Conservation (phyloP, 2,888 invertebrate species). For the Rapana venosa region DNA sequence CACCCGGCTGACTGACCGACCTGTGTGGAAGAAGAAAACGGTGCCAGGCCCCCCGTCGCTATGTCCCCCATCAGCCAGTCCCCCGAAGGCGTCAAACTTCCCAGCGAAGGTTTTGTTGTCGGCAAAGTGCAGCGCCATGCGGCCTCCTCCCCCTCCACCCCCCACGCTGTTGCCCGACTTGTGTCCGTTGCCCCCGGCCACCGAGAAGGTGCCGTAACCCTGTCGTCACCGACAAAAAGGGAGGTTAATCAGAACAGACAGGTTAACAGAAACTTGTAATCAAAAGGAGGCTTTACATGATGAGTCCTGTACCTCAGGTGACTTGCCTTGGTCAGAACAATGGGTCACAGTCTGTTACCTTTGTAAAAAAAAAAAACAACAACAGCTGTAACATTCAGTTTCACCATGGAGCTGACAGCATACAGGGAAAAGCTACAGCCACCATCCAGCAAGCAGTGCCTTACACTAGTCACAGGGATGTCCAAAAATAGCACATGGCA, state of each 20-base stretch:
- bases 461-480: too few species aligned
- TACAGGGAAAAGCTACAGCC: too few species aligned
- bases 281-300: background rate
- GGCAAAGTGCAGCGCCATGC: slow-evolving; percentile 65
- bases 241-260: background rate
- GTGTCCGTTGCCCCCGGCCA: slow-evolving; percentile 62
- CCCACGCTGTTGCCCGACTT: background rate
- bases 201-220: slow-evolving; percentile 67
- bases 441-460: too few species aligned
- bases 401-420: too few species aligned
- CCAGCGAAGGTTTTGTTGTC: slow-evolving; percentile 66
- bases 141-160: slow-evolving; percentile 64
- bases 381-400: too few species aligned
- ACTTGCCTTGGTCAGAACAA: too few species aligned
- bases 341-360: too few species aligned
- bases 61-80: slow-evolving; percentile 52
- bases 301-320: background rate
- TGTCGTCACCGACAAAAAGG: slow-evolving; percentile 34
- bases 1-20: too few species aligned
- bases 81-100: slow-evolving; percentile 61
- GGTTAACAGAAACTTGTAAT: background rate
- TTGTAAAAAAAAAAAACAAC: too few species aligned
- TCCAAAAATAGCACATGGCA: too few species aligned
- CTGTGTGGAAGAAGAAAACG: slow-evolving; percentile 66
- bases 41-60: slow-evolving; percentile 67